A percentile compares a stretch with the other conserved stretches of the same genome.
phyloP scores from a whole-genome alignment of 2,797 vertebrate species.

The Buceros bicornis region DNA sequence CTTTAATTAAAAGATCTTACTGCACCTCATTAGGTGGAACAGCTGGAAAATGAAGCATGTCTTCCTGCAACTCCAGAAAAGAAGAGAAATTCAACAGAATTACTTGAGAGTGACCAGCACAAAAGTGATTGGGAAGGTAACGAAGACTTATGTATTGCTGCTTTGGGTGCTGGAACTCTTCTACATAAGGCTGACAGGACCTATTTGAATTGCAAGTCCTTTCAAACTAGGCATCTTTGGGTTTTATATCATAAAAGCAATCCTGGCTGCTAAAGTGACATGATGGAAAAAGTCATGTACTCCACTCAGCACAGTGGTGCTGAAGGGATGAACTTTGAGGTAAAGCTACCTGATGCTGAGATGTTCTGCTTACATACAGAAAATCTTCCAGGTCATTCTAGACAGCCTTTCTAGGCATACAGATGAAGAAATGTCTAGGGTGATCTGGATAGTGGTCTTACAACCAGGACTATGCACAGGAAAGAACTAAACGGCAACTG shows the following conservation, averaged over 20 bases:
- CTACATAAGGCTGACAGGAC: background rate
- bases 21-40: slow-evolving; percentile 49
- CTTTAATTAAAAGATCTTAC: slow-evolving; percentile 3
- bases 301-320: background rate
- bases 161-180: background rate
- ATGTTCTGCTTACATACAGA: background rate
- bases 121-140: slow-evolving; percentile 61
- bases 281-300: background rate
- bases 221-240: background rate
- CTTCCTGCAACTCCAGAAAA: slow-evolving; percentile 12
- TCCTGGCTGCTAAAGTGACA: background rate
- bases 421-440: background rate
- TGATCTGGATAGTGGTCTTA: background rate
- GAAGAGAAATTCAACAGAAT: slow-evolving; percentile 3
- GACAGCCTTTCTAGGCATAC: background rate
- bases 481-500: background rate
- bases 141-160: background rate
- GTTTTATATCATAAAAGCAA: background rate
- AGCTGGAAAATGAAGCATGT: slow-evolving; percentile 30
- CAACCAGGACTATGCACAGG: background rate
- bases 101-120: background rate
- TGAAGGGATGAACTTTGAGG: background rate
- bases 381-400: background rate
- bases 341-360: background rate
- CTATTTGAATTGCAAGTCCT: background rate